These are phyloP conservation scores for pig (Sus scrofa) DNA, from an alignment of 2,113 vertebrate species.

Conservation along the genomic window DNA sequence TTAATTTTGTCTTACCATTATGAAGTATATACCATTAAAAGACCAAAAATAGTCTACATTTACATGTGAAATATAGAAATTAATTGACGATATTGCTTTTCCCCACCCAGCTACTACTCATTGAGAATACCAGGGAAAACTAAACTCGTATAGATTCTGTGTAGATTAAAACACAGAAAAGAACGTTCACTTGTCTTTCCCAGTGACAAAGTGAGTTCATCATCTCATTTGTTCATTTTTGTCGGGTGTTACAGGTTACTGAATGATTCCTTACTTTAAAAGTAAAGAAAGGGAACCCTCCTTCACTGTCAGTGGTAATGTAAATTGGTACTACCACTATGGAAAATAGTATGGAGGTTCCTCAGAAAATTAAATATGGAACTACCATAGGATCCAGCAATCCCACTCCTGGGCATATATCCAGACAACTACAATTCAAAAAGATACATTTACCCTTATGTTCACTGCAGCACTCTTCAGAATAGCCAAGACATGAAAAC, in stretches of 20 bases:
- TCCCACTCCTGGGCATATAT: too few species aligned
- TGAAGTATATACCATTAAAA: constrained; percentile 24
- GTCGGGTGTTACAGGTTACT: background rate
- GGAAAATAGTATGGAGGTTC: too few species aligned
- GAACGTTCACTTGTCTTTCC: background rate
- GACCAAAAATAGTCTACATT: constrained; percentile 45
- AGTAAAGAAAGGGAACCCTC: too few species aligned
- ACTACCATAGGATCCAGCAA: too few species aligned
- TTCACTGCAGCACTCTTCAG: too few species aligned
- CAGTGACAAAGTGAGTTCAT: background rate
- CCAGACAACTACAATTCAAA: too few species aligned
- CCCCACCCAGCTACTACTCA: too few species aligned
- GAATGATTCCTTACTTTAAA: background rate
- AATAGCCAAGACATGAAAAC: too few species aligned
- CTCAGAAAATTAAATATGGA: too few species aligned
- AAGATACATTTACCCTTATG: too few species aligned
- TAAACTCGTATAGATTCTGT: background rate
- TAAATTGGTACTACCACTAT: too few species aligned
- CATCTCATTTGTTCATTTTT: background rate
- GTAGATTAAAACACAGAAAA: background rate
- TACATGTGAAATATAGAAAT: constrained; percentile 49
- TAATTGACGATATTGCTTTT: background rate
- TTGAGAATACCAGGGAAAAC: background rate
- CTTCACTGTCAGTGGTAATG: too few species aligned
- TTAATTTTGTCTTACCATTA: constrained; percentile 53